These are phyloP conservation scores for Corythornis madagascariensis DNA, from an alignment of 2,113 vertebrate species.

Conservation along the genomic window DNA sequence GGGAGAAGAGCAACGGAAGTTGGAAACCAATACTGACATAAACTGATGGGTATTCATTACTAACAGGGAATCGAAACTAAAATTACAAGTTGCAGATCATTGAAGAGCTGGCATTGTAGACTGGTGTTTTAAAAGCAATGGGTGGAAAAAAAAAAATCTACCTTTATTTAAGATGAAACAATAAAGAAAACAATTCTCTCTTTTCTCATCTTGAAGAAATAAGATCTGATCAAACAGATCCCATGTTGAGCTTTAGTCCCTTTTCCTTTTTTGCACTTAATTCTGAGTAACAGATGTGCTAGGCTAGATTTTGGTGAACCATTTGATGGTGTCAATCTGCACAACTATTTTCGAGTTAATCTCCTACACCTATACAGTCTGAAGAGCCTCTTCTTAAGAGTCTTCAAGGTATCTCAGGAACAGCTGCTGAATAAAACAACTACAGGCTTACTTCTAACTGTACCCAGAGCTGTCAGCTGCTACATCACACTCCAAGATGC, in stretches of 20 bases:
- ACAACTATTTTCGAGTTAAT: not conserved
- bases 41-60: not conserved
- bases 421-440: not conserved
- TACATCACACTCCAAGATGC: not conserved
- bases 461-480: not conserved
- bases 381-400: not conserved
- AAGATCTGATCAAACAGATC: not conserved
- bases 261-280: not conserved
- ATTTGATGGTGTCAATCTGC: not conserved
- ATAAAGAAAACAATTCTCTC: not conserved
- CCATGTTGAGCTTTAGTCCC: not conserved
- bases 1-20: not conserved
- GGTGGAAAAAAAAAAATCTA: not conserved
- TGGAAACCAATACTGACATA: not conserved
- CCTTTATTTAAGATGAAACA: not conserved
- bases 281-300: not conserved
- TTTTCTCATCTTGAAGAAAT: not conserved
- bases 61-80: not conserved
- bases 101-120: not conserved
- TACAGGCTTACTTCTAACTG: not conserved
- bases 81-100: not conserved
- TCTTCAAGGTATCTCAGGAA: not conserved
- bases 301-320: not conserved
- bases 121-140: not conserved
- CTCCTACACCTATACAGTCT: not conserved